Evolutionary conservation across 2,888 invertebrate species (phyloP).

Genomic region (Pandemis heparana): DNA sequence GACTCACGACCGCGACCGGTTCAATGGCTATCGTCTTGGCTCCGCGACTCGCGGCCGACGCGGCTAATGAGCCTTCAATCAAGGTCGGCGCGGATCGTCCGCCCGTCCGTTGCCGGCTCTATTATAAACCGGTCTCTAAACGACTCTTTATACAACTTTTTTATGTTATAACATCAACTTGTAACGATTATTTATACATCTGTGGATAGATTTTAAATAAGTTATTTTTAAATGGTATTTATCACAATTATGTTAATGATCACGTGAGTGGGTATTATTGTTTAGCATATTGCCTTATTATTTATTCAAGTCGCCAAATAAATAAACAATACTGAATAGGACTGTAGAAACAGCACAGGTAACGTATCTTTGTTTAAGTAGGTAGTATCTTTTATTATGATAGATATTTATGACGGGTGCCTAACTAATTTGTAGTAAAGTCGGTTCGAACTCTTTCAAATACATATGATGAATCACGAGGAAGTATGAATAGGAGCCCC

Average conservation of each 20-base stretch:
- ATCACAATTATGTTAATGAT: constrained; percentile 23
- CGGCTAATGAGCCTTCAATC: constrained; percentile 83
- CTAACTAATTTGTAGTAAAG: constrained; percentile 18
- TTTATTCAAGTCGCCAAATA: constrained; percentile 19
- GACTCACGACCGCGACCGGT: constrained; percentile 78
- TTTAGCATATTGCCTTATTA: constrained; percentile 34
- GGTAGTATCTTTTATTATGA: background rate
- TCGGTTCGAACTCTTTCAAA: constrained; percentile 24
- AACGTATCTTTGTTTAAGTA: background rate
- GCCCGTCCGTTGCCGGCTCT: constrained; percentile 55
- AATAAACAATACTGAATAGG: constrained; percentile 19
- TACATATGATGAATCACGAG: constrained; percentile 27
- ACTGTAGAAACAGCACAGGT: constrained; percentile 19
- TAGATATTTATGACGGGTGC: background rate
- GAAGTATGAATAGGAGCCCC: constrained; percentile 33
- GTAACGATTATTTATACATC: constrained; percentile 28
- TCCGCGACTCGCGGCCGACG: constrained; percentile 66
- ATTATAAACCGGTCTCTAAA: constrained; percentile 60
- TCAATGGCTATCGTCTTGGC: constrained; percentile 61
- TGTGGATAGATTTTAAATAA: constrained; percentile 17
- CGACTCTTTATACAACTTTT: constrained; percentile 37
- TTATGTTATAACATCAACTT: constrained; percentile 30
- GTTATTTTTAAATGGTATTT: constrained; percentile 27
- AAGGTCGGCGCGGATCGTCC: constrained; percentile 69
- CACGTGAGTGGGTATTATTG: constrained; percentile 13